Evolutionary conservation across 2,113 vertebrate species (phyloP).

Genomic region (Lota lota): DNA sequence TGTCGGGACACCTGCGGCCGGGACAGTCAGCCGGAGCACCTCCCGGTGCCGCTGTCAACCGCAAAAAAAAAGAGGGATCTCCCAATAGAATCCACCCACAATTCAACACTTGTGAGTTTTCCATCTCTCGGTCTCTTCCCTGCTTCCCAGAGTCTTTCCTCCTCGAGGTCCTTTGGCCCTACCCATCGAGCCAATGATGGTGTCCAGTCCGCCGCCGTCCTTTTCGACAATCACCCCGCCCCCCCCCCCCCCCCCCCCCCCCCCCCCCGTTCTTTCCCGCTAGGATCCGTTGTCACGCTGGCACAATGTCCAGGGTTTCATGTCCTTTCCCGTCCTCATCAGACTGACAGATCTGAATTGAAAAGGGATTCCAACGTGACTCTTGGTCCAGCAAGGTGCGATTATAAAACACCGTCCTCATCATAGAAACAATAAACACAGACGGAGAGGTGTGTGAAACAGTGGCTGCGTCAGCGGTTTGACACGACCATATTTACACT

Average conservation of each 20-base stretch:
- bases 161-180: conserved; percentile 17
- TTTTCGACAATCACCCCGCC: conserved; percentile 15
- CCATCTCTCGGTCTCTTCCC: no score
- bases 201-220: conserved; percentile 28
- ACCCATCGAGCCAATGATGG: conserved; percentile 34
- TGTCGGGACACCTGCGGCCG: no score
- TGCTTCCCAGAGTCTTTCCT: no score
- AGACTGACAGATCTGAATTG: conserved; percentile 8
- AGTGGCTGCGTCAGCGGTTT: not conserved
- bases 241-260: conserved; percentile 13
- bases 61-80: no score
- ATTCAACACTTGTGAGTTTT: no score
- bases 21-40: no score
- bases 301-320: conserved; percentile 3
- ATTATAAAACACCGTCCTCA: not conserved
- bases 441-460: not conserved
- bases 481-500: no score
- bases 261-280: conserved; percentile 13
- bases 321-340: not conserved
- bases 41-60: no score
- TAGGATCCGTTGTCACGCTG: conserved; percentile 22
- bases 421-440: not conserved
- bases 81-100: no score
- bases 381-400: conserved; percentile 40
- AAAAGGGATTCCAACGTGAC: conserved; percentile 22